Evolutionary conservation across 2,113 vertebrate species (phyloP).

Genomic region (Centropus unirufus): DNA sequence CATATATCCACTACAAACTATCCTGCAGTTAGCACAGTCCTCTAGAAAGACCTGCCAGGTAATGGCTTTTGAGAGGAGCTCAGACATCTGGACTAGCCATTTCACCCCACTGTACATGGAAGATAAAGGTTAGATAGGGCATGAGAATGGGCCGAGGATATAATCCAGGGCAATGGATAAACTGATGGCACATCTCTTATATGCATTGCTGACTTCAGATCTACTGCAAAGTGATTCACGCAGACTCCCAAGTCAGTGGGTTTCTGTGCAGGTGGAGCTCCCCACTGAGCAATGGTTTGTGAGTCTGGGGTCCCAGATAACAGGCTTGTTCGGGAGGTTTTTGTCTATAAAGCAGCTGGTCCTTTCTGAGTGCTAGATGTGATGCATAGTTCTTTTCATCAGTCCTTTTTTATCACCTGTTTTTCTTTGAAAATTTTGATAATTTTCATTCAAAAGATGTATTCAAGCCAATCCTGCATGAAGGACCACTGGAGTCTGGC

Average conservation of each 20-base stretch:
- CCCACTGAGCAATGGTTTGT: neutral
- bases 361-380: neutral
- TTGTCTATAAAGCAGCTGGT: neutral
- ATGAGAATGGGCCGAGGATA: neutral
- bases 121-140: slow-evolving; percentile 4
- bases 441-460: neutral
- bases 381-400: neutral
- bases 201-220: neutral
- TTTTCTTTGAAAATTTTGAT: neutral
- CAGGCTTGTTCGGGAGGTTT: neutral
- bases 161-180: neutral
- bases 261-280: neutral
- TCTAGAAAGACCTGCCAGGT: neutral
- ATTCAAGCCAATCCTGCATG: neutral
- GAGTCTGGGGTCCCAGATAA: neutral
- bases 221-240: neutral
- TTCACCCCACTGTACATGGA: neutral
- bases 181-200: neutral
- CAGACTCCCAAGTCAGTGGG: neutral
- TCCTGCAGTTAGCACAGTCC: neutral
- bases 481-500: neutral
- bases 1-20: neutral
- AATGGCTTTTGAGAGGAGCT: slow-evolving; percentile 5
- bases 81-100: neutral
- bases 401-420: neutral